phyloP scores from a whole-genome alignment of 1,140 invertebrate species.

The Hesperophylax magnus region DNA sequence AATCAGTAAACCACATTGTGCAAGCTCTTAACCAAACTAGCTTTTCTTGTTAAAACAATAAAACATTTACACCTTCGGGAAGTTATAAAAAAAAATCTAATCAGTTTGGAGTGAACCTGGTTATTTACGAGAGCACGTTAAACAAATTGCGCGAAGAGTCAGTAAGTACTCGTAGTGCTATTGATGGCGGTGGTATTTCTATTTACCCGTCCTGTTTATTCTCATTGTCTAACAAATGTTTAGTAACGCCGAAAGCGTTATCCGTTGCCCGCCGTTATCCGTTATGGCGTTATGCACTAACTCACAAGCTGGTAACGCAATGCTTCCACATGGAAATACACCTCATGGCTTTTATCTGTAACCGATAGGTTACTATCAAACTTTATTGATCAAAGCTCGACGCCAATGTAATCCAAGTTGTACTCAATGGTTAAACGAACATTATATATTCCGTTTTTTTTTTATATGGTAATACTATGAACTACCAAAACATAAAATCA shows the following conservation, averaged over 20 bases:
- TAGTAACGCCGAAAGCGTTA: constrained; percentile 38
- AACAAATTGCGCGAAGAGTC: constrained; percentile 33
- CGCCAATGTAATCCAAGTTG: too few species aligned
- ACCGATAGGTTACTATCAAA: not conserved
- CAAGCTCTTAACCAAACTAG: too few species aligned
- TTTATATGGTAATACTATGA: not conserved
- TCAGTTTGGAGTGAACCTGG: constrained; percentile 33
- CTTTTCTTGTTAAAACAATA: not conserved
- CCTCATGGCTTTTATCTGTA: constrained; percentile 7
- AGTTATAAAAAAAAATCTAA: constrained; percentile 48
- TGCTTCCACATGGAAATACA: constrained; percentile 16
- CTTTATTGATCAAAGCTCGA: too few species aligned
- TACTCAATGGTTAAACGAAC: too few species aligned
- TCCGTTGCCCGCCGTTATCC: constrained; percentile 27
- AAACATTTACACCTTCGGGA: constrained; percentile 12
- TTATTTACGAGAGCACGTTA: constrained; percentile 38
- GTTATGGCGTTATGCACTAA: constrained; percentile 39
- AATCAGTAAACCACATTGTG: too few species aligned
- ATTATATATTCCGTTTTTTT: not conserved
- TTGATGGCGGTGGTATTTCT: constrained; percentile 1
- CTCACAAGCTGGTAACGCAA: not conserved
- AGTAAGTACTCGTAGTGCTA: not conserved
- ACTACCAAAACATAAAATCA: not conserved
- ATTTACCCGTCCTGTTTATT: constrained; percentile 41
- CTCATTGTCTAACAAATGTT: constrained; percentile 45